phyloP scores from a whole-genome alignment of 2,113 vertebrate species.

The cat (Felis catus) region DNA sequence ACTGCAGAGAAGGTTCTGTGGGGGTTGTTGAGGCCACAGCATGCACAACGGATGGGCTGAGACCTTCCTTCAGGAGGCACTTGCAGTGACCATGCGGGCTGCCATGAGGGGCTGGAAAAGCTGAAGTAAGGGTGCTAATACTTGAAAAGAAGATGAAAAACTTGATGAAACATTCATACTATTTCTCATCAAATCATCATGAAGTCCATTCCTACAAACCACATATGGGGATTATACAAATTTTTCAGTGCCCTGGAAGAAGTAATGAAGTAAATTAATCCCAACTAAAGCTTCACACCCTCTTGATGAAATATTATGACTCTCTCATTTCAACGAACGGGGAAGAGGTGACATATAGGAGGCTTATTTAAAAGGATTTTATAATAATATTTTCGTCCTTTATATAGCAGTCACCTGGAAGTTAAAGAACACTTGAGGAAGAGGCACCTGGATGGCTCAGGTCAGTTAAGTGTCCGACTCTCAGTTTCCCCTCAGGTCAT shows the following conservation, averaged over 20 bases:
- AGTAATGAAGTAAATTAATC: slow-evolving; percentile 69
- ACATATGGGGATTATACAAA: slow-evolving; percentile 61
- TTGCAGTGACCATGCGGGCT: neutral
- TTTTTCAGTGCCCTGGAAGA: slow-evolving; percentile 55
- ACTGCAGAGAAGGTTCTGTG: neutral
- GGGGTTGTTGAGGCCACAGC: neutral
- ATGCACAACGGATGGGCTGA: neutral
- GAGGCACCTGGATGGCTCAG: too few species aligned
- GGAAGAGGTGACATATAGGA: slow-evolving; percentile 38
- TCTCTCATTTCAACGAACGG: slow-evolving; percentile 71
- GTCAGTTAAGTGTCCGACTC: too few species aligned
- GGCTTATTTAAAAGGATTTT: slow-evolving; percentile 69
- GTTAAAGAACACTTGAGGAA: neutral
- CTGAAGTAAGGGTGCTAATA: neutral
- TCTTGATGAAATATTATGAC: slow-evolving; percentile 69
- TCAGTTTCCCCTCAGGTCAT: too few species aligned
- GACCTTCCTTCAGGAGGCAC: neutral
- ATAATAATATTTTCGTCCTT: slow-evolving; percentile 64
- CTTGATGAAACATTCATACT: slow-evolving; percentile 15
- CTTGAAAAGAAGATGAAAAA: neutral
- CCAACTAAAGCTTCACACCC: slow-evolving; percentile 58
- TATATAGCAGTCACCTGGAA: slow-evolving; percentile 30
- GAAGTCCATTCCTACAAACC: slow-evolving; percentile 29
- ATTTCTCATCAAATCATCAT: slow-evolving; percentile 42
- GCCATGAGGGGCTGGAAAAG: neutral